These are phyloP conservation scores for Mionectes macconnelli DNA, from an alignment of 2,113 vertebrate species.

Conservation along the genomic window DNA sequence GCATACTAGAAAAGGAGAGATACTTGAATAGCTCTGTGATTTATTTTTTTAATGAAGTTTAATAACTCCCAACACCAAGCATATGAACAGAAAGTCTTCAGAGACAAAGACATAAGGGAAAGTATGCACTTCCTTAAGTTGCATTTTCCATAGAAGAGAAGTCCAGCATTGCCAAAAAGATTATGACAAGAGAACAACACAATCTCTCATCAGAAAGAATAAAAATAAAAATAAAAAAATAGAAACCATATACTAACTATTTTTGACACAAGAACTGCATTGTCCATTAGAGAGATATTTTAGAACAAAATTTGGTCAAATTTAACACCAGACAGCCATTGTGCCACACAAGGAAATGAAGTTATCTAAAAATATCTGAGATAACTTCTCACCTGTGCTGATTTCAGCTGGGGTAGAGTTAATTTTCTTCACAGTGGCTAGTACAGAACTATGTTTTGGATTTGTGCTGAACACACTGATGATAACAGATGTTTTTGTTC, in stretches of 20 bases:
- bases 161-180: background rate
- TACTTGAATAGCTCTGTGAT: background rate
- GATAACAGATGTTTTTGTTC: background rate
- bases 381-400: background rate
- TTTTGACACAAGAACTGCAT: background rate
- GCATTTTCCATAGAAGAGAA: background rate
- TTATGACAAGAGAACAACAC: background rate
- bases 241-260: background rate
- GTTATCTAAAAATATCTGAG: background rate
- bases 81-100: background rate
- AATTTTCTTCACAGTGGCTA: background rate
- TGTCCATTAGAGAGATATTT: background rate
- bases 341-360: background rate
- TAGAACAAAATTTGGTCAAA: background rate
- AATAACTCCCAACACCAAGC: background rate
- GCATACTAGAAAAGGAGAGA: background rate
- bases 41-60: background rate
- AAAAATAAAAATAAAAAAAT: background rate
- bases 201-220: background rate
- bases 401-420: background rate
- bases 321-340: background rate
- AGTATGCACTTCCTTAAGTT: background rate
- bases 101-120: background rate
- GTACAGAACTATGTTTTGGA: background rate
- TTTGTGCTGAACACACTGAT: background rate